phyloP scores from a whole-genome alignment of 2,113 vertebrate genomes.

The Gila orcuttii region DNA sequence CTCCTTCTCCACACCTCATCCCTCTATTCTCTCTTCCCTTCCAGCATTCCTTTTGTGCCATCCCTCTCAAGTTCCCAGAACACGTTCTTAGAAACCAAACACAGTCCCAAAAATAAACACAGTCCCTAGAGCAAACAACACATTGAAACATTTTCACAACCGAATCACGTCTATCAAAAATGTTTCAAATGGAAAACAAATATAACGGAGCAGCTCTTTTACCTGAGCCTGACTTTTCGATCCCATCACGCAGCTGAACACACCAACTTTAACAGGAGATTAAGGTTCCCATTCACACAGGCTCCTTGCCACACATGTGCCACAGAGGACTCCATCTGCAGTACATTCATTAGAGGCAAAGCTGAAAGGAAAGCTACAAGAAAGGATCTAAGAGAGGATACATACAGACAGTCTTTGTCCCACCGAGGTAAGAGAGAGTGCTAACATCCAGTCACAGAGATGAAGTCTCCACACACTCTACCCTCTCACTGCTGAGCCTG shows the following conservation, averaged over 20 bases:
- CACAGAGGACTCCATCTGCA: neutral
- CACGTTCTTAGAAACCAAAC: slow-evolving; percentile 62
- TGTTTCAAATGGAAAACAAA: neutral
- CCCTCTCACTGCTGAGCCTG: slow-evolving; percentile 56
- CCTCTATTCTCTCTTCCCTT: slow-evolving; percentile 23
- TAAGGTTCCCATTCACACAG: slow-evolving; percentile 4
- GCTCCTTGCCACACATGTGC: slow-evolving; percentile 15
- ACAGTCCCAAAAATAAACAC: slow-evolving; percentile 59
- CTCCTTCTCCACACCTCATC: neutral
- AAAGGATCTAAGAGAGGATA: slow-evolving; percentile 50
- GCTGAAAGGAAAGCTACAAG: neutral
- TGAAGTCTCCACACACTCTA: slow-evolving; percentile 59
- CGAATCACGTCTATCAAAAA: neutral
- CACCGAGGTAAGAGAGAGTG: slow-evolving; percentile 69
- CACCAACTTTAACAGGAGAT: neutral
- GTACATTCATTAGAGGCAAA: slow-evolving; percentile 31
- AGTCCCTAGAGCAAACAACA: slow-evolving; percentile 29
- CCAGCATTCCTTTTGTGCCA: neutral
- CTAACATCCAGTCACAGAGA: slow-evolving; percentile 72
- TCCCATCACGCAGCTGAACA: neutral
- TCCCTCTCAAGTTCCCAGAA: slow-evolving; percentile 62
- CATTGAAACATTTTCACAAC: neutral
- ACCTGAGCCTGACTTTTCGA: slow-evolving; percentile 12
- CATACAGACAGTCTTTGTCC: slow-evolving; percentile 76
- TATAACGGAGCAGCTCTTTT: neutral